Base-by-base conservation (phyloP, 2,888 invertebrate species). In the Physocephala rufipes region DNA sequence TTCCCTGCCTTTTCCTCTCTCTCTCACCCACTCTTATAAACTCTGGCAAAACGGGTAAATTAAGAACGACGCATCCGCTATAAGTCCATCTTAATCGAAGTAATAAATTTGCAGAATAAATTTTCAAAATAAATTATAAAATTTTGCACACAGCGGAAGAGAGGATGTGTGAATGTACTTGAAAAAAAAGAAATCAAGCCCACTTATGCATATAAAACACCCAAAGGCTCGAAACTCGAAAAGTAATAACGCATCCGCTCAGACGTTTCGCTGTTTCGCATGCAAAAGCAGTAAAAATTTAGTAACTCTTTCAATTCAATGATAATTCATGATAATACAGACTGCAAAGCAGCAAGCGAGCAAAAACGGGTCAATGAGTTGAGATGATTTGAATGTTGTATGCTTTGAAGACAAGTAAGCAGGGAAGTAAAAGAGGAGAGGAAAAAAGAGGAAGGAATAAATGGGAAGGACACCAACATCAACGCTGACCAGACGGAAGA, bases 11-110 rank as follows among this genome's bases (percentile, higher is more conserved):
- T n/a, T n/a, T n/a, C n/a, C n/a, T n/a, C n/a, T n/a, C n/a, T n/a
- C n/a, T n/a, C n/a, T n/a, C n/a, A n/a, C n/a, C n/a, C n/a, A n/a
- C n/a, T n/a, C n/a, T n/a, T n/a, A n/a, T n/a, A n/a, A n/a, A n/a
- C n/a, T 36, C 30, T 51, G 28, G 30, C 66, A 45, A 47, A 1
- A 28, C 58, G 3, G 58, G 2, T 36, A 9, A 36, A 9, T 36
- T 36, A 4, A 36, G 58, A 7, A 1, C 26, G 58, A 19, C 26
- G 58, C 24, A 28, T 58, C 58, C 28, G 3, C 58, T n/a, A 26
- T 26, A 28, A 80, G 81, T 81, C 79, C 79, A 78, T 79, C 79
- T 80, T 80, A 81, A 81, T 80, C 79, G 81, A 80, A 79, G 81
- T 79, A 81, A 81, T 81, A 81, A 81, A 81, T 81, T 81, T 78